A percentile compares a stretch with the other conserved stretches of the same genome.
Evolutionary conservation across 2,797 vertebrate genomes (phyloP).

Genomic region (Squalus acanthias): DNA sequence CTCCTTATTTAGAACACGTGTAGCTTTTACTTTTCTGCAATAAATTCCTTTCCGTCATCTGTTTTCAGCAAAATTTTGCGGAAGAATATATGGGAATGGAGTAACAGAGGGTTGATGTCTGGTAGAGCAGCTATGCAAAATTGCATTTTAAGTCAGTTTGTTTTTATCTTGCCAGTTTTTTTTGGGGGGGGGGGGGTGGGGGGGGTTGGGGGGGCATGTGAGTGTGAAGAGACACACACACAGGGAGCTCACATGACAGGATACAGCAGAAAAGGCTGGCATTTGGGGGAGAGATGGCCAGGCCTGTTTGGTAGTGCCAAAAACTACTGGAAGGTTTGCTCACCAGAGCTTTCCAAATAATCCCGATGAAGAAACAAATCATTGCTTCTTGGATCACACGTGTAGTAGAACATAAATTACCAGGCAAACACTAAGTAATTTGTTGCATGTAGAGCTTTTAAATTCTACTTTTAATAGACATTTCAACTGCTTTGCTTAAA

Average conservation of each 20-base stretch:
- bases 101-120: neutral
- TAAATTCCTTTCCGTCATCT: neutral
- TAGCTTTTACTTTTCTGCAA: neutral
- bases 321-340: neutral
- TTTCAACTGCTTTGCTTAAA: neutral
- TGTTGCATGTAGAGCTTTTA: neutral
- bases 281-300: no score
- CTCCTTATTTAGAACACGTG: neutral
- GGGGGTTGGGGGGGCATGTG: no score
- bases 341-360: neutral
- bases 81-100: neutral
- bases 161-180: neutral
- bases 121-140: neutral
- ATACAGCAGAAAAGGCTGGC: neutral
- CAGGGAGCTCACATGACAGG: neutral
- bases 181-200: no score
- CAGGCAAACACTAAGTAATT: neutral
- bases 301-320: neutral
- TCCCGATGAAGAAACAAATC: neutral
- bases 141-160: neutral
- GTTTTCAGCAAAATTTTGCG: neutral
- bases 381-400: neutral
- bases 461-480: constrained; percentile 5
- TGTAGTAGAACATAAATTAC: neutral
- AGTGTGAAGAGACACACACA: neutral